Conservation (phyloP, 1,140 invertebrate genomes). For the Sminthurides bifidus region DNA sequence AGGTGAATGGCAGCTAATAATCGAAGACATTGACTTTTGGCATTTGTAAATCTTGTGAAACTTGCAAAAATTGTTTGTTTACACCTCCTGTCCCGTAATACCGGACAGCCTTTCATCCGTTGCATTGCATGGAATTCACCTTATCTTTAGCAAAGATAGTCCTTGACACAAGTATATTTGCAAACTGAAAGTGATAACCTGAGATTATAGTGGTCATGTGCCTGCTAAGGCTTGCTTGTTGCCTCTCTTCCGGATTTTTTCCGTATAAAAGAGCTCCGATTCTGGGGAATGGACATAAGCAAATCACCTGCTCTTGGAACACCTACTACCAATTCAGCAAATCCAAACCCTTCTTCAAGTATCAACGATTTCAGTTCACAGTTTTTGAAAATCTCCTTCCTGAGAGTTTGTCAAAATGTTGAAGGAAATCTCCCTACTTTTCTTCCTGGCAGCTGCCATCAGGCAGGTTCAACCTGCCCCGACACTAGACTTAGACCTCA, state of each 20-base stretch:
- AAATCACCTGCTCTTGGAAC: too few relatives aligned
- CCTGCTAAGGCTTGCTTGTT: too few relatives aligned
- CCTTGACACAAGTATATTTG: constrained; percentile 1
- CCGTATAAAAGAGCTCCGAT: too few relatives aligned
- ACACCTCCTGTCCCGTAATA: background rate
- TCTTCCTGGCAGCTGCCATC: background rate
- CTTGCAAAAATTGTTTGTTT: too few relatives aligned
- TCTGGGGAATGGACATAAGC: background rate
- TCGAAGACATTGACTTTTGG: too few relatives aligned
- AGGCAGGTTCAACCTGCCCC: background rate
- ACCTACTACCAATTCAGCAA: too few relatives aligned
- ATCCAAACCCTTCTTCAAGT: too few relatives aligned
- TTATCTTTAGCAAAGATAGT: background rate
- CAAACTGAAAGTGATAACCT: background rate
- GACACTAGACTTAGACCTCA: background rate
- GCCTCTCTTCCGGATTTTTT: too few relatives aligned
- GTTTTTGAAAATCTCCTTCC: background rate
- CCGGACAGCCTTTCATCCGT: background rate
- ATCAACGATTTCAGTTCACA: background rate
- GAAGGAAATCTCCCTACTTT: background rate
- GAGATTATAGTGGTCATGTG: background rate
- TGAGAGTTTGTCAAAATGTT: background rate
- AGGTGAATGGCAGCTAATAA: too few relatives aligned
- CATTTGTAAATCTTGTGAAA: too few relatives aligned
- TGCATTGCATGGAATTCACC: background rate